These are phyloP conservation scores for Odontomyia ornata DNA, from an alignment of 2,888 invertebrate species.

Conservation along the genomic window DNA sequence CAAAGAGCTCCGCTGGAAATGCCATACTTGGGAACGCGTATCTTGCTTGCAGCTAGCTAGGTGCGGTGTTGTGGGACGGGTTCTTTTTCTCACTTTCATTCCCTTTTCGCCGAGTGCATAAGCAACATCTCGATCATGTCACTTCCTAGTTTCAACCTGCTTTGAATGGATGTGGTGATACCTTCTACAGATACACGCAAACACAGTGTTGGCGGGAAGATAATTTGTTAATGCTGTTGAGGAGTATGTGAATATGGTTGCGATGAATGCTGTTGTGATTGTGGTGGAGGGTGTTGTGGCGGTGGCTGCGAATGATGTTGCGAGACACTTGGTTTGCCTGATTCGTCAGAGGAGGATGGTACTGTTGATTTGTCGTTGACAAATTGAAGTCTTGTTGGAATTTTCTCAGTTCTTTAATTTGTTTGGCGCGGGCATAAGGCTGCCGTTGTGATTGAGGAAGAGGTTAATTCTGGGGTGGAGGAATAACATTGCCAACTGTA, in stretches of 20 bases:
- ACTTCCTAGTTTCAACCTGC: too few species aligned
- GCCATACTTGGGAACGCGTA: too few species aligned
- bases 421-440: constrained; percentile 60
- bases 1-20: too few species aligned
- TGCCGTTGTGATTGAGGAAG: constrained; percentile 59
- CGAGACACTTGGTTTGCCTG: constrained; percentile 56
- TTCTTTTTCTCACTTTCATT: too few species aligned
- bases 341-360: constrained; percentile 55
- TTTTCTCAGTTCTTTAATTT: constrained; percentile 73
- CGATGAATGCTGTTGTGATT: constrained; percentile 32
- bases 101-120: too few species aligned
- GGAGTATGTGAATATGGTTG: constrained; percentile 41
- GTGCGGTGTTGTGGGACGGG: too few species aligned
- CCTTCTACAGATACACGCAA: too few species aligned
- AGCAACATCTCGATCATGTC: too few species aligned
- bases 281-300: constrained; percentile 44
- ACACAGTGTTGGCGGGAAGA: too few species aligned
- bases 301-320: constrained; percentile 51
- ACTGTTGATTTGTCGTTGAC: constrained; percentile 57
- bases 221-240: constrained; percentile 52
- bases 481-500: constrained; percentile 17
- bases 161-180: too few species aligned
- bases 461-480: constrained; percentile 53
- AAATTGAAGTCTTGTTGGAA: constrained; percentile 85
- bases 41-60: too few species aligned